Percentiles rank a stretch among this genome's conserved stretches.
Conservation (phyloP, 1,140 invertebrate species). For the Arion vulgaris region DNA sequence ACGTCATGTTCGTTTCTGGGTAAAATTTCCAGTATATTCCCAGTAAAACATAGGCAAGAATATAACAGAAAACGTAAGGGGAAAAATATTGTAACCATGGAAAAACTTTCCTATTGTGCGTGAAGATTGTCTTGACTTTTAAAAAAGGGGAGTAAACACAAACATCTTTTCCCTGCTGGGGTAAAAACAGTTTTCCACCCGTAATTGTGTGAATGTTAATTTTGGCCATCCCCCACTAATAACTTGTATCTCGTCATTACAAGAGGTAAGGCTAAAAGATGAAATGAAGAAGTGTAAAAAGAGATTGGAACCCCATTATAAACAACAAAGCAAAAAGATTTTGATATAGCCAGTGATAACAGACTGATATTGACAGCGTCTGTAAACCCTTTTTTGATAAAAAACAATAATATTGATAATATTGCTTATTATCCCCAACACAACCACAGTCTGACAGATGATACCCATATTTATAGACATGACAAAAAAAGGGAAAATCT, state of each 20-base stretch:
- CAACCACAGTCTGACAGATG: not conserved
- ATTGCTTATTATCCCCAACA: not conserved
- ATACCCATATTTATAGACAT: not conserved
- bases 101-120: not conserved
- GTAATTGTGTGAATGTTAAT: not conserved
- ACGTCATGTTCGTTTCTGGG: not conserved
- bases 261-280: not conserved
- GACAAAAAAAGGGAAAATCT: not conserved
- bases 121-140: not conserved
- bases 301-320: not conserved
- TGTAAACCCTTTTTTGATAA: not conserved
- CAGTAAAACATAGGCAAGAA: not conserved
- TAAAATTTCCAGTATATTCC: not conserved
- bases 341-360: not conserved
- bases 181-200: not conserved
- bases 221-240: not conserved
- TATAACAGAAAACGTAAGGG: not conserved
- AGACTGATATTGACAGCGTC: not conserved
- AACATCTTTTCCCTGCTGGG: not conserved
- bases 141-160: not conserved
- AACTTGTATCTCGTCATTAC: not conserved
- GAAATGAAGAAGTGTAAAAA: not conserved
- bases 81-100: not conserved
- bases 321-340: not conserved
- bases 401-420: not conserved